Percentiles rank a stretch among this genome's conserved stretches.
Evolutionary conservation across 1,140 invertebrate genomes (phyloP).

Genomic region (Aphelinus atriplicis): DNA sequence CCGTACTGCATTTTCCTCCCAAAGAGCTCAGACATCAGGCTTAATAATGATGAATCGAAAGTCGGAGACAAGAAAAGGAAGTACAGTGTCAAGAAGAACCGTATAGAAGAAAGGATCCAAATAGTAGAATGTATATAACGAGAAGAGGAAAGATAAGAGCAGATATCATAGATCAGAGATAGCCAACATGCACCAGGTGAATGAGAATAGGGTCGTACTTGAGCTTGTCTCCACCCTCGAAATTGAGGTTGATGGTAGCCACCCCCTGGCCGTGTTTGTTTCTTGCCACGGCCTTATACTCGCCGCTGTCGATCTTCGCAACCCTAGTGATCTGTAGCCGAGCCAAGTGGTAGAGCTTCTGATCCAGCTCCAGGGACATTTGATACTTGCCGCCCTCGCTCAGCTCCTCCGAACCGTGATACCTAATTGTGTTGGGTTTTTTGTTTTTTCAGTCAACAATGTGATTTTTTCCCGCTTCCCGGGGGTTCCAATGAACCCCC

Average conservation of each 20-base stretch:
- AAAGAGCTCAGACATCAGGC: background rate
- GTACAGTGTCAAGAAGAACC: slow-evolving; percentile 34
- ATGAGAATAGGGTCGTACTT: slow-evolving; percentile 73
- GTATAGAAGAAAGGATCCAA: slow-evolving; percentile 7
- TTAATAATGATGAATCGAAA: background rate
- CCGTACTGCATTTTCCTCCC: background rate
- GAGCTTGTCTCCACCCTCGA: slow-evolving; percentile 87
- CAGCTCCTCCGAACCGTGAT: slow-evolving; percentile 82
- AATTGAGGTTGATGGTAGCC: slow-evolving; percentile 96
- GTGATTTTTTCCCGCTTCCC: slow-evolving; percentile 39
- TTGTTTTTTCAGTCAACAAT: background rate
- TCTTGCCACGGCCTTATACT: slow-evolving; percentile 92
- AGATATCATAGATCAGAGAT: slow-evolving; percentile 20
- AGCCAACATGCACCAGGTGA: background rate
- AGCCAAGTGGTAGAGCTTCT: slow-evolving; percentile 89
- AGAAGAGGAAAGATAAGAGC: background rate
- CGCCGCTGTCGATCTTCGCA: slow-evolving; percentile 86
- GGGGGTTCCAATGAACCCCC: too few species aligned
- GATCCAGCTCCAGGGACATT: slow-evolving; percentile 83
- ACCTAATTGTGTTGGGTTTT: slow-evolving; percentile 68
- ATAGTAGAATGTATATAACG: background rate
- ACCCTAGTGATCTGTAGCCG: slow-evolving; percentile 86
- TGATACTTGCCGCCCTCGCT: slow-evolving; percentile 81
- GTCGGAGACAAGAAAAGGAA: slow-evolving; percentile 17
- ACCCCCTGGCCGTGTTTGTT: slow-evolving; percentile 92